A percentile compares a stretch with the other conserved stretches of the same genome.
phyloP scores from a whole-genome alignment of 2,888 invertebrate species.

The Caradrina clavipalpis region DNA sequence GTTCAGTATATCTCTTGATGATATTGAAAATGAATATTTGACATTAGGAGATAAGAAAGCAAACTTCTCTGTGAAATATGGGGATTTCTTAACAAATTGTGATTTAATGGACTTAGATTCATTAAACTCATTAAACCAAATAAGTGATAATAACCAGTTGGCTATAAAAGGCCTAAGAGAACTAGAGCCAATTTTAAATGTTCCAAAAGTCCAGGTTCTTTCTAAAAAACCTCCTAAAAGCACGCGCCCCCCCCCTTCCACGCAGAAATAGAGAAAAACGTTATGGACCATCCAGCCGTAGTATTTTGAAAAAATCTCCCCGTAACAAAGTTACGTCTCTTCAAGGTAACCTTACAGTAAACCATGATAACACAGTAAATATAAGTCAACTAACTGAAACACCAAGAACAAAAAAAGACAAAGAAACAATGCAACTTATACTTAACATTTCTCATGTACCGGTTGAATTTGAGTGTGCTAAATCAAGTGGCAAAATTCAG shows the following conservation, averaged over 20 bases:
- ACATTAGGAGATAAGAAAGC: conserved; percentile 78
- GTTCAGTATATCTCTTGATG: conserved; percentile 77
- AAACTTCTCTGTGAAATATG: conserved; percentile 82
- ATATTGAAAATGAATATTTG: conserved; percentile 82
- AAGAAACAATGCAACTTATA: conserved; percentile 21
- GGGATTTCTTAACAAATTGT: conserved; percentile 82
- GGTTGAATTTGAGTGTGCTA: conserved; percentile 41
- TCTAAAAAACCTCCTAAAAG: conserved; percentile 23
- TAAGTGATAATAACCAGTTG: conserved; percentile 52
- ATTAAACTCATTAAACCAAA: conserved; percentile 47
- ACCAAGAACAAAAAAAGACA: conserved; percentile 1
- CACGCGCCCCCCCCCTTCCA: conserved; percentile 21
- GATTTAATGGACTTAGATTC: conserved; percentile 70
- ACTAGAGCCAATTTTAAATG: background rate
- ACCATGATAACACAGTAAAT: conserved; percentile 18
- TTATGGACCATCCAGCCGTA: conserved; percentile 6
- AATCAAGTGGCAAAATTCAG: conserved; percentile 13
- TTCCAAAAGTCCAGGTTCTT: conserved; percentile 4
- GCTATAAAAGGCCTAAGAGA: conserved; percentile 5
- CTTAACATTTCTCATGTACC: conserved; percentile 41
- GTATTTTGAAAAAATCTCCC: conserved; percentile 31
- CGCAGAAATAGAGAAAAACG: conserved; percentile 3
- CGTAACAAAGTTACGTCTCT: conserved; percentile 8
- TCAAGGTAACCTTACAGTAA: conserved; percentile 7
- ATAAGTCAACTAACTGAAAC: conserved; percentile 20